Base-by-base conservation (phyloP, 2,888 invertebrate species). In the Clusia tigrina region DNA sequence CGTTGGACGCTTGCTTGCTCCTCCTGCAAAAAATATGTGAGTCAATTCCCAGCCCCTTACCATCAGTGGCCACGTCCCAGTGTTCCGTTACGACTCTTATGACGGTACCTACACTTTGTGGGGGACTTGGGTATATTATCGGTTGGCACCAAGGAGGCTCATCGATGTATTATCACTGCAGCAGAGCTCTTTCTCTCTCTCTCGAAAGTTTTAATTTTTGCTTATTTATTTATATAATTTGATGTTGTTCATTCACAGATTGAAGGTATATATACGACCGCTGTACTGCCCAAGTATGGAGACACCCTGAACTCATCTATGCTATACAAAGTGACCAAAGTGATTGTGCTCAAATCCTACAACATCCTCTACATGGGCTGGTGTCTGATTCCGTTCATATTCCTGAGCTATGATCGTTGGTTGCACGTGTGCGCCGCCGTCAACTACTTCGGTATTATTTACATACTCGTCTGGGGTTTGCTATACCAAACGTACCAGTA, bases 361-460 rank as follows among this genome's bases (percentile, higher is more conserved):
- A 91, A 93, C 0, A 87, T 91, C 51, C 85, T 92, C 9, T 92
- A 91, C 72, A 92, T 95, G 90, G 94, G 94, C 9, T 95, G 92
- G 87, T 91, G 91, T 72, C 83, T 94, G 51, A 85, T 89, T 10
- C 91, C 93, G 0, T 94, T 95, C 74, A 88, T 88, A 48, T 85
- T 91, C 2, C 87, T 94, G 66, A 89, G 89, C 2, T 90, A 87
- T 70, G 82, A 87, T 0, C 89, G 88, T 69, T 94, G 92, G 87
- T 88, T 87, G 82, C 80, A 78, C 0, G 88, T 91, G 0, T 91
- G 89, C 71, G 71, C 79, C 0, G 87, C 88, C 42, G 83, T 91
- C 2, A 89, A 89, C 77, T 93, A 89, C 75, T 88, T 89, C 23
- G 93, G 92, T 0, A 89, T 90, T 58, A 58, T 91, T 9, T 71